Conservation (phyloP, 2,888 invertebrate species). For the Erannis defoliaria region DNA sequence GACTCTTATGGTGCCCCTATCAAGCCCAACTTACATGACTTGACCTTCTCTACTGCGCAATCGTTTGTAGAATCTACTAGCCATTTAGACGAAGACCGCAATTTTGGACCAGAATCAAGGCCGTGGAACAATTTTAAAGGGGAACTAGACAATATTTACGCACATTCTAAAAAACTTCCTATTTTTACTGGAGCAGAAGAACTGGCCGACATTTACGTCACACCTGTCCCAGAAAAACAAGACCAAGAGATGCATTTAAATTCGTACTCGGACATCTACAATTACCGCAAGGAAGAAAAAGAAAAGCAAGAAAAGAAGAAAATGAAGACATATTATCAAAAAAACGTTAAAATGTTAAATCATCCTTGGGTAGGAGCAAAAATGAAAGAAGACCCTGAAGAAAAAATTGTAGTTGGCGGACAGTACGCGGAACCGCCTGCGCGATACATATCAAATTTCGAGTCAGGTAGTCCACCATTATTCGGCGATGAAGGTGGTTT, state of each 20-base stretch:
- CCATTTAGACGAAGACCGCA: constrained; percentile 44
- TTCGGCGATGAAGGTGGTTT: constrained; percentile 57
- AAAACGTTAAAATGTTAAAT: constrained; percentile 50
- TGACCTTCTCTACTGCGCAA: constrained; percentile 49
- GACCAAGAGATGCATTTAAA: constrained; percentile 52
- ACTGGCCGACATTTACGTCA: constrained; percentile 45
- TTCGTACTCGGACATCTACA: constrained; percentile 53
- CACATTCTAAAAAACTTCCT: constrained; percentile 55
- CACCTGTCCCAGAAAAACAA: constrained; percentile 37
- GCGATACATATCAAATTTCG: constrained; percentile 61
- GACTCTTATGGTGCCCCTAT: constrained; percentile 69
- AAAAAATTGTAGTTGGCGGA: constrained; percentile 71
- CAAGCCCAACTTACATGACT: constrained; percentile 48
- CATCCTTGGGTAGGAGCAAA: constrained; percentile 56
- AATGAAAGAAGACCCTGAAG: constrained; percentile 40
- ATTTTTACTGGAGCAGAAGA: constrained; percentile 48
- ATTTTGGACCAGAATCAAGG: constrained; percentile 49
- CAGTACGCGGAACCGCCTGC: constrained; percentile 79
- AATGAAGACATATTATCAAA: constrained; percentile 49
- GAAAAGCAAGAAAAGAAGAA: constrained; percentile 47
- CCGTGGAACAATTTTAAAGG: constrained; percentile 52
- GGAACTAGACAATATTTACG: constrained; percentile 52
- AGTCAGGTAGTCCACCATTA: constrained; percentile 50
- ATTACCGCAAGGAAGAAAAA: constrained; percentile 44
- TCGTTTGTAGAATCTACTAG: constrained; percentile 45